Base-by-base conservation (phyloP, 1,140 invertebrate species). In the Dufourea novaeangliae region DNA sequence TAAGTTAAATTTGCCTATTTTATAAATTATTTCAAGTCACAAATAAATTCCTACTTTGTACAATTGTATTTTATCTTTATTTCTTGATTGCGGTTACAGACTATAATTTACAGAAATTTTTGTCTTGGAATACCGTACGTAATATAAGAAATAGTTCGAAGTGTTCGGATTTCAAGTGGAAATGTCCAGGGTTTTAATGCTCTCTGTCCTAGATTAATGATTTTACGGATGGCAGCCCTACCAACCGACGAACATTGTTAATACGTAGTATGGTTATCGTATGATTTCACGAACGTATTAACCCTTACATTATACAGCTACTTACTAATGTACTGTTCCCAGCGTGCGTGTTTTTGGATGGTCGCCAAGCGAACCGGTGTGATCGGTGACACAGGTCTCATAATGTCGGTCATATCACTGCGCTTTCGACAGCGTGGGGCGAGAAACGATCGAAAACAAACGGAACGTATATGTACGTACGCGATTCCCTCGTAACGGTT, bases 261-360 rank as follows among this genome's bases (percentile, higher is more conserved):
- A 20, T 34, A 4, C 44, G n/a, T 67, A 46, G 8, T 34, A 61
- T n/a, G 2, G 34, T 61, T 37, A 61, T 32, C 59, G 20, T 62
- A 22, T n/a, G n/a, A 39, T 39, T n/a, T n/a, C n/a, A n/a, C 22
- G 54, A 3, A 37, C 34, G 14, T 5, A n/a, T 59, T 62, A 41
- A 54, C 32, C 12, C 25, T 7, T n/a, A n/a, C 27, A 17, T n/a
- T n/a, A 17, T 52, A 17, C 50, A 54, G 37, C 41, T 83, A 90
- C 89, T 90, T 80, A 90, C 89, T 88, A 59, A 88, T 79, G 54
- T 88, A 85, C 72, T 79, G 79, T 74, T 90, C 89, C 88, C 88
- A 90, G 41, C 68, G 74, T 52, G 80, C 80, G 25, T 90, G 87
- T 64, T 79, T 86, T 79, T 80, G 79, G 68, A 88, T 88, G 25